Percentiles rank a stretch among this genome's conserved stretches.
Conservation (phyloP, 2,113 vertebrate genomes). For the Polypterus bichir region DNA sequence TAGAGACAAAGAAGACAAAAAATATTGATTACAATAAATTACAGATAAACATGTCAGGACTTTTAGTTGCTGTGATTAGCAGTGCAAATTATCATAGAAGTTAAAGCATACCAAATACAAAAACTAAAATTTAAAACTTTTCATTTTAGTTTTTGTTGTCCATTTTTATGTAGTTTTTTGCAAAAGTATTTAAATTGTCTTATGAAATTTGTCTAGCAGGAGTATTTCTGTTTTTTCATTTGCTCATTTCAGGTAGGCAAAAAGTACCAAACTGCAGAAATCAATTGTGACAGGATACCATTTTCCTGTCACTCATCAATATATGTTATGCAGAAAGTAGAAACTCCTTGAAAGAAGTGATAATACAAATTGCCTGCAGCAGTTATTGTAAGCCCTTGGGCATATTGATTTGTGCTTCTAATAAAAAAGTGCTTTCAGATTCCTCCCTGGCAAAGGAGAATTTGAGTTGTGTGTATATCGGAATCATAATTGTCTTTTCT, state of each 20-base stretch:
- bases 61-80: no score
- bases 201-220: not conserved
- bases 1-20: no score
- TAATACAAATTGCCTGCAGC: slow-evolving; percentile 41
- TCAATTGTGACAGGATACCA: slow-evolving; percentile 47
- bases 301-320: slow-evolving; percentile 50
- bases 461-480: slow-evolving; percentile 38
- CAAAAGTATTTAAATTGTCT: not conserved
- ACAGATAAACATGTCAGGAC: no score
- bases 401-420: slow-evolving; percentile 57
- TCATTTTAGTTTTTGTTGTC: not conserved
- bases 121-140: no score
- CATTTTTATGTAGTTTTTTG: not conserved
- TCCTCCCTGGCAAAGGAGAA: slow-evolving; percentile 40
- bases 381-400: slow-evolving; percentile 42
- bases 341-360: slow-evolving; percentile 44
- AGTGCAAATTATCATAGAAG: no score
- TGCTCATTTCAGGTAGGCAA: not conserved
- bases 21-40: no score
- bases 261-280: slow-evolving; percentile 24
- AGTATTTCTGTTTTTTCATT: not conserved
- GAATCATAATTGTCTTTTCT: slow-evolving; percentile 31
- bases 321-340: slow-evolving; percentile 39
- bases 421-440: slow-evolving; percentile 55
- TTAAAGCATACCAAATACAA: no score